Conservation (phyloP, 2,888 invertebrate species). For the Diadegma fenestrale region DNA sequence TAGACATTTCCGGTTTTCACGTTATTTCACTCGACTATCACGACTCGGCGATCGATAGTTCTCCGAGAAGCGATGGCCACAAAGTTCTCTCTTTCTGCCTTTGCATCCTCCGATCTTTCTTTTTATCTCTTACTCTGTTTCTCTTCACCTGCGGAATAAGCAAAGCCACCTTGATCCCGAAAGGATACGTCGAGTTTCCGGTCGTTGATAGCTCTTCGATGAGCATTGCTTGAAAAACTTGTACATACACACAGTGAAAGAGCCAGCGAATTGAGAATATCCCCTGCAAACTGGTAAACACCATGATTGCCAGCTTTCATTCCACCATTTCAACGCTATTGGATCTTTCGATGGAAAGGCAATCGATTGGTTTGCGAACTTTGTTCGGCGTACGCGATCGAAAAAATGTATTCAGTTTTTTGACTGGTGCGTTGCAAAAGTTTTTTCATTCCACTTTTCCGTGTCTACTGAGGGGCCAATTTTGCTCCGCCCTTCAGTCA, state of each 20-base stretch:
- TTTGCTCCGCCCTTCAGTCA: neutral
- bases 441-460: neutral
- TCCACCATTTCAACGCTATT: constrained; percentile 12
- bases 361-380: constrained; percentile 20
- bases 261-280: constrained; percentile 2
- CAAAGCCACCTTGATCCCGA: constrained; percentile 45
- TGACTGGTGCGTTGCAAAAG: neutral
- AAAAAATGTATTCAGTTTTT: neutral
- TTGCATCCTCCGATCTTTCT: constrained; percentile 2
- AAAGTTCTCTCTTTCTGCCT: neutral
- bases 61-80: constrained; percentile 49
- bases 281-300: constrained; percentile 32
- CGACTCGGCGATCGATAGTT: constrained; percentile 62
- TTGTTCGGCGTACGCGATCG: neutral
- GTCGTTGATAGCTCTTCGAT: constrained; percentile 34
- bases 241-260: neutral
- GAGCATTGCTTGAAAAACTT: constrained; percentile 30
- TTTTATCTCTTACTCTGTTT: neutral
- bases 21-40: constrained; percentile 61
- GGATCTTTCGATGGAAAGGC: constrained; percentile 31
- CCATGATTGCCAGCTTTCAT: constrained; percentile 42
- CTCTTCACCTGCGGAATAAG: constrained; percentile 7
- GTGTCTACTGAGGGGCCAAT: neutral
- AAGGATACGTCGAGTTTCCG: constrained; percentile 57
- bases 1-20: constrained; percentile 66